Evolutionary conservation across 2,113 vertebrate species (phyloP).

Genomic region (Rynchops niger): DNA sequence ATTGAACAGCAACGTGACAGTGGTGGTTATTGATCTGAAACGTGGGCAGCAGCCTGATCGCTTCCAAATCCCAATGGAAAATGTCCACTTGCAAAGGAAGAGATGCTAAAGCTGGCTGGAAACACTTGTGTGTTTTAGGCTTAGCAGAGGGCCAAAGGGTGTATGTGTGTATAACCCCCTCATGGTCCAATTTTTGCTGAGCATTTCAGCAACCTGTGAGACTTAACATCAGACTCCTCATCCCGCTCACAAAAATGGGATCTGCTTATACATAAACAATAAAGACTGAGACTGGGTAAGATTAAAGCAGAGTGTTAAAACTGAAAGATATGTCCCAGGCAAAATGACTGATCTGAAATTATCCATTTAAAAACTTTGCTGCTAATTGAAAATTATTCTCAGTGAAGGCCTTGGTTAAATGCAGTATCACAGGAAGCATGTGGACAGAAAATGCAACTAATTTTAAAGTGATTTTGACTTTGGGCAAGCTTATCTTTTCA

Average conservation of each 20-base stretch:
- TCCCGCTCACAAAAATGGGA: not conserved
- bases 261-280: not conserved
- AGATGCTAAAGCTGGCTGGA: not conserved
- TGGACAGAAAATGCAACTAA: not conserved
- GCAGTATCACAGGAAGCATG: not conserved
- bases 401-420: not conserved
- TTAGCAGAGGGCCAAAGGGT: not conserved
- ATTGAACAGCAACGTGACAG: rapidly evolving
- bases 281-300: not conserved
- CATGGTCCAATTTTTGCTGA: not conserved
- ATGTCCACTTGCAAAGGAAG: not conserved
- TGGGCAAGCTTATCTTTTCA: not conserved
- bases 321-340: not conserved
- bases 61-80: not conserved
- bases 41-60: rapidly evolving
- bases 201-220: rapidly evolving
- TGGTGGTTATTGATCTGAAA: not conserved
- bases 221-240: not conserved
- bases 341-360: not conserved
- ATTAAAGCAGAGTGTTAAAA: not conserved
- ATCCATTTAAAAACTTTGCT: not conserved
- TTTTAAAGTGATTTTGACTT: not conserved
- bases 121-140: not conserved
- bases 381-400: not conserved
- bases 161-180: rapidly evolving